Base-by-base conservation (phyloP, 2,888 invertebrate genomes). In the Nematopogon swammerdamellus region DNA sequence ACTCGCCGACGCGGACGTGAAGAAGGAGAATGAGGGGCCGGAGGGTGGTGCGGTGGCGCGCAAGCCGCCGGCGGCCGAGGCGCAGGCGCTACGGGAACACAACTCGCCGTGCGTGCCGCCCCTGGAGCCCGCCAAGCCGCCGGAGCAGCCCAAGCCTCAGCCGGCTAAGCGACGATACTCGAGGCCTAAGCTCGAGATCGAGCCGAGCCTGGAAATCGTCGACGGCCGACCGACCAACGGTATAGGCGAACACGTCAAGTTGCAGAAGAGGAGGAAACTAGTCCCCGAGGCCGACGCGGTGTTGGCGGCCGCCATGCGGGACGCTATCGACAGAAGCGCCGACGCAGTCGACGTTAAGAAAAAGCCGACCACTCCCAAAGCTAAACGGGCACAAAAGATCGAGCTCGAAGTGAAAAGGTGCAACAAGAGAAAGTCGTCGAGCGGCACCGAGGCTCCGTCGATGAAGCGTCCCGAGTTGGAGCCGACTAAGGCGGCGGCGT, bases 201-300 rank as follows among this genome's bases (percentile, higher is more conserved):
- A 80, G 53, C 70, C 79, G 71, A 73, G 72, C 58, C 71, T 71
- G 16, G 73, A 75, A 54, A 66, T 80, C 3, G 76, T 79, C 45
- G 77, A 77, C 44, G 63, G 61, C 48, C 72, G 76, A 56, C 75
- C 71, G 59, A 72, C 79, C 0, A 80, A 80, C 54, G 76, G 80
- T 2, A 80, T 80, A 11, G 79, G 80, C n/a, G 80, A 80, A 56
- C 80, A 80, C 50, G 80, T 80, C 0, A 80, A 81, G 53, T 62
- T 80, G 45, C 74, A 79, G 50, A 83, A 81, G 57, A 71, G 82
- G 44, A 75, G 82, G 56, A 83, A 83, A 59, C 70, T 82, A 16
- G 18, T 18, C 74, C 77, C 1, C 66, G 71, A 19, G 77, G 76
- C 52, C 73, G 69, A 42, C 63, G 64, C 8, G 71, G 70, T 51